Percentiles rank a stretch among this genome's conserved stretches.
Conservation (phyloP, 2,888 invertebrate genomes). For the Caenorhabditis sp. region DNA sequence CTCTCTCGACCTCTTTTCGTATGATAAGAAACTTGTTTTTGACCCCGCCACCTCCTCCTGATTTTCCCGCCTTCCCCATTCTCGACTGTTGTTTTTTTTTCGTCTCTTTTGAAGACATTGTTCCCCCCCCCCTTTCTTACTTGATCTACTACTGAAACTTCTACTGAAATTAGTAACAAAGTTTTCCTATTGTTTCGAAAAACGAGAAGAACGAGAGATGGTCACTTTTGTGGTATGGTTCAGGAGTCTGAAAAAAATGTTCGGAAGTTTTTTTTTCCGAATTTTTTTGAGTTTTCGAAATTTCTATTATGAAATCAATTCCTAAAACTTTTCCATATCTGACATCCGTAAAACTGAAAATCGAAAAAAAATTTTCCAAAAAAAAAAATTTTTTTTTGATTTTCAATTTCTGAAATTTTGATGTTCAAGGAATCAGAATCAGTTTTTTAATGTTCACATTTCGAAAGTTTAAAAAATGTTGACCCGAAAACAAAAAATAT, state of each 20-base stretch:
- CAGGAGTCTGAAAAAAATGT: background rate
- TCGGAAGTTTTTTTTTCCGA: background rate
- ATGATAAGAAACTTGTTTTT: constrained; percentile 31
- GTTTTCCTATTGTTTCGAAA: background rate
- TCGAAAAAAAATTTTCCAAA: background rate
- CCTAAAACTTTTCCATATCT: no score
- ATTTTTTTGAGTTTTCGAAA: no score
- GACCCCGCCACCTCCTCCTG: background rate
- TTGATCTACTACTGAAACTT: background rate
- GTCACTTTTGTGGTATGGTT: constrained; percentile 3
- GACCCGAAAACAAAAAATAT: no score
- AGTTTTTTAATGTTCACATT: no score
- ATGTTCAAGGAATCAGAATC: background rate
- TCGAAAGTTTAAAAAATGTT: no score
- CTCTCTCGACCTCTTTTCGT: background rate
- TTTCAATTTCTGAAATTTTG: background rate
- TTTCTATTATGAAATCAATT: no score
- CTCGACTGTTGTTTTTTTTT: constrained; percentile 7
- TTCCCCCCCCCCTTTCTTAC: no score
- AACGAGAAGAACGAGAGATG: background rate
- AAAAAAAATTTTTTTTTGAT: constrained; percentile 17
- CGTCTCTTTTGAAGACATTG: constrained; percentile 1
- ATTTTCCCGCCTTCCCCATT: constrained; percentile 5
- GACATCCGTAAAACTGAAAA: no score
- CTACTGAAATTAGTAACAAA: constrained; percentile 13